Conservation (phyloP, 2,888 invertebrate species). For the Phasia obesa region DNA sequence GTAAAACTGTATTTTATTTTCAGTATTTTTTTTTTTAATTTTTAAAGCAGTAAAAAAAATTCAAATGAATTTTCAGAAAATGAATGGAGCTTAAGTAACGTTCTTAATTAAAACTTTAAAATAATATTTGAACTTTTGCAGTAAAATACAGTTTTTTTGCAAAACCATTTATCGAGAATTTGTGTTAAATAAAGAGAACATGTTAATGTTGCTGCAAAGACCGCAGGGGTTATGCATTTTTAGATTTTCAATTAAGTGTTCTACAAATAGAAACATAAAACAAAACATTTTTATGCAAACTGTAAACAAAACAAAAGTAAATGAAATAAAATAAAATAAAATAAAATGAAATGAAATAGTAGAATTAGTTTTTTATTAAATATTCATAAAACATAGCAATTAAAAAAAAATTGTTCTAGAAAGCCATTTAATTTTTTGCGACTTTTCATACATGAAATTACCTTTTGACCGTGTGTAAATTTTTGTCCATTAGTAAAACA, state of each 20-base stretch:
- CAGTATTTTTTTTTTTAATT: no score
- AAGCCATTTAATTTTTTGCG: not conserved
- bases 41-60: no score
- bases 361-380: no score
- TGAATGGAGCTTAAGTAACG: no score
- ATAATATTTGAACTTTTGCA: not conserved
- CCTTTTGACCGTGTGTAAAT: constrained; percentile 82
- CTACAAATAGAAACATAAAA: not conserved
- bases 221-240: constrained; percentile 2
- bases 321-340: no score
- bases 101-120: no score
- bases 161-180: not conserved
- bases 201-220: not conserved
- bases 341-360: no score
- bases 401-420: not conserved
- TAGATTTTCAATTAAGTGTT: not conserved
- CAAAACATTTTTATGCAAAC: no score
- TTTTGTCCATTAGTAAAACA: constrained; percentile 80
- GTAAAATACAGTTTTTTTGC: not conserved
- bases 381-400: not conserved
- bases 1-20: no score
- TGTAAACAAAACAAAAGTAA: no score
- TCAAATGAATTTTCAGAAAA: no score
- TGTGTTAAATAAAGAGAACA: not conserved
- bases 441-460: constrained; percentile 67